Conservation (phyloP, 1,140 invertebrate genomes). For the Drosophila rhopaloa region DNA sequence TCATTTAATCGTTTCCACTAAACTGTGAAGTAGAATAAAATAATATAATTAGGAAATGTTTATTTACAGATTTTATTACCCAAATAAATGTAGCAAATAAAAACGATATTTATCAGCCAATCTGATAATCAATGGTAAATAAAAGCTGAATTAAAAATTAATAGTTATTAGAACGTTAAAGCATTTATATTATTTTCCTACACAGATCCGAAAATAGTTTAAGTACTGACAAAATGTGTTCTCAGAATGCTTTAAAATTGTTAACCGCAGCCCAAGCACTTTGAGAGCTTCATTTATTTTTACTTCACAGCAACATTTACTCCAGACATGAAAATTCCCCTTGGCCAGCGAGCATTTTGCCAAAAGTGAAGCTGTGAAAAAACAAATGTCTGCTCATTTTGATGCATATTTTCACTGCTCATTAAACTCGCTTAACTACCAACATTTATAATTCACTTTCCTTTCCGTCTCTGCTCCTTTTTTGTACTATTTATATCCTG, state of each 20-base stretch:
- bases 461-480: slow-evolving; percentile 13
- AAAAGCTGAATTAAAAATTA: no score
- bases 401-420: slow-evolving; percentile 72
- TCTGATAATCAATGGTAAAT: no score
- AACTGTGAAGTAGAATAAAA: no score
- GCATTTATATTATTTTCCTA: no score
- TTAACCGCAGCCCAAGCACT: not conserved
- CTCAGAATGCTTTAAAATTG: not conserved
- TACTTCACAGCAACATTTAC: not conserved
- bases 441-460: slow-evolving; percentile 69
- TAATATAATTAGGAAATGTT: no score
- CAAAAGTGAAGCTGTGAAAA: slow-evolving; percentile 18
- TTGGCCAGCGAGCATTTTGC: slow-evolving; percentile 4
- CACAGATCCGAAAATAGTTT: no score
- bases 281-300: slow-evolving; percentile 11
- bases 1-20: no score
- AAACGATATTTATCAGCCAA: no score
- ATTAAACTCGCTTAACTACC: slow-evolving; percentile 69
- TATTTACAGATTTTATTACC: no score
- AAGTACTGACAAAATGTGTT: no score
- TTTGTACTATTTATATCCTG: slow-evolving; percentile 17
- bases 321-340: not conserved
- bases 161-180: no score
- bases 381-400: slow-evolving; percentile 67
- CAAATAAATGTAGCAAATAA: no score